Conservation (phyloP, 2,888 invertebrate genomes). For the Lasiommata megera region DNA sequence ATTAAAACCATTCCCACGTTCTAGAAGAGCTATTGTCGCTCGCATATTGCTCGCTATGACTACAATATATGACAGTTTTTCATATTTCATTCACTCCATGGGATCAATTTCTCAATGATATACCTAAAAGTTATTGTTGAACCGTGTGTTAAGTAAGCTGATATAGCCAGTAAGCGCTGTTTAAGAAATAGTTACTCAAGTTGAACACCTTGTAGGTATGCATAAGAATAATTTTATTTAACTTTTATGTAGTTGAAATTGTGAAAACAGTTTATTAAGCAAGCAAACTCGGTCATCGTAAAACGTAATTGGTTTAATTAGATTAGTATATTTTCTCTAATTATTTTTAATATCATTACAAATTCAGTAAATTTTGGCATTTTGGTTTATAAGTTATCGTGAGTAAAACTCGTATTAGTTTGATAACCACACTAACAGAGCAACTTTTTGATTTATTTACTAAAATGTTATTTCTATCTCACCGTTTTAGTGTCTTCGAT, state of each 20-base stretch:
- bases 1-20: constrained; percentile 66
- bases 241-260: neutral
- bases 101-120: constrained; percentile 24
- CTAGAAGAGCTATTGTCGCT: constrained; percentile 51
- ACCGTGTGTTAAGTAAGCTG: constrained; percentile 5
- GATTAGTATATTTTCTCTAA: neutral
- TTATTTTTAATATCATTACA: neutral
- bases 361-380: no score
- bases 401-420: no score
- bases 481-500: no score
- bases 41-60: constrained; percentile 1
- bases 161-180: neutral
- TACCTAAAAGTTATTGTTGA: constrained; percentile 14
- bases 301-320: neutral
- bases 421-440: no score
- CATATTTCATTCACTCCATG: constrained; percentile 17
- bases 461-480: no score
- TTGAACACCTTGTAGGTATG: neutral
- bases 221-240: neutral
- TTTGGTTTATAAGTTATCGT: no score
- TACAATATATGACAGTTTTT: constrained; percentile 12
- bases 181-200: neutral
- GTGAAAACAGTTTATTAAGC: neutral
- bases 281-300: neutral
- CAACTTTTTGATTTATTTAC: no score